phyloP scores from a whole-genome alignment of 1,140 invertebrate species.

The Drosophila seguyi region DNA sequence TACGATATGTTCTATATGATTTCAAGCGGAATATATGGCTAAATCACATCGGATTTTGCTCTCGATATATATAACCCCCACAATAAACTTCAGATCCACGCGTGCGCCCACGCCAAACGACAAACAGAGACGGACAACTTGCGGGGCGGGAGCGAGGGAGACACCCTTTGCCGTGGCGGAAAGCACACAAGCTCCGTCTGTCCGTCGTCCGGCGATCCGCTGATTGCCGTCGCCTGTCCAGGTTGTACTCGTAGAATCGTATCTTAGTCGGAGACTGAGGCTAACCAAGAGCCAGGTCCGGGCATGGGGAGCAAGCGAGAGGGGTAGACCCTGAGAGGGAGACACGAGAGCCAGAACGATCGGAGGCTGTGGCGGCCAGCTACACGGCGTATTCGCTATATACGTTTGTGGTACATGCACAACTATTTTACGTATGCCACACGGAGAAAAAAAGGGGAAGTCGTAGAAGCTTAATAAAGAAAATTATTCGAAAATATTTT shows the following conservation, averaged over 20 bases:
- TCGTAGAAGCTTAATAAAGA: background rate
- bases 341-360: conserved; percentile 12
- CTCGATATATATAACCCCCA: background rate
- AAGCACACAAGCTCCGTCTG: conserved; percentile 59
- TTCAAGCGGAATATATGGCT: background rate
- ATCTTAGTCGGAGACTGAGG: conserved; percentile 14
- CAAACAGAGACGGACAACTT: background rate
- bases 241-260: conserved; percentile 19
- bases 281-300: conserved; percentile 30
- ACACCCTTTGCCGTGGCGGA: conserved; percentile 55
- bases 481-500: too few relatives aligned
- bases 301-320: conserved; percentile 7
- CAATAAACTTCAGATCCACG: conserved; percentile 14
- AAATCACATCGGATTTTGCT: background rate
- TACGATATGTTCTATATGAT: background rate
- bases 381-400: conserved; percentile 71
- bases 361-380: conserved; percentile 72
- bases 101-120: conserved; percentile 11
- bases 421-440: conserved; percentile 69
- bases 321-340: background rate
- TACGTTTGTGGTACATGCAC: conserved; percentile 77
- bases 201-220: conserved; percentile 42
- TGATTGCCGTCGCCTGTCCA: conserved; percentile 30
- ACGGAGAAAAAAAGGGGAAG: background rate
- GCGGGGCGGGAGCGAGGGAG: background rate